Evolutionary conservation across 2,797 vertebrate species (phyloP).

Genomic region (Artibeus jamaicensis): DNA sequence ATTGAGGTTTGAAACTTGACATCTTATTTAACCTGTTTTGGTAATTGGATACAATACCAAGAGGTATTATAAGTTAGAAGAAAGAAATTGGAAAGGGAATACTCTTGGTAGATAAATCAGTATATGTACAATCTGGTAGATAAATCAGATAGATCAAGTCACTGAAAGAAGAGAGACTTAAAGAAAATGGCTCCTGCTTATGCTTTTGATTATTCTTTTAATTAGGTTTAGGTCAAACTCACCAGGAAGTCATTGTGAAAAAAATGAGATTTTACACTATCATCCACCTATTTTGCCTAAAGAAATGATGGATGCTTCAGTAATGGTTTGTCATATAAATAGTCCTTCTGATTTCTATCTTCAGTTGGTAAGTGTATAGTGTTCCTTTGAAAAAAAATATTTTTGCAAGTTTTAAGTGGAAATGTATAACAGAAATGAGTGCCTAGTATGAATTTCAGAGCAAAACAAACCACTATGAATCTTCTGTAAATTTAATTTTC

Average conservation of each 20-base stretch:
- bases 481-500: not conserved
- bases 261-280: conserved; percentile 59
- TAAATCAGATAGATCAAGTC: conserved; percentile 1
- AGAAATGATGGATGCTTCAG: conserved; percentile 72
- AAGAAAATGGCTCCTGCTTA: conserved; percentile 42
- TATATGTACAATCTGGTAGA: not conserved
- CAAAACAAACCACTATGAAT: not conserved
- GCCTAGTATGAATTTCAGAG: not conserved
- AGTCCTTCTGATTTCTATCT: conserved; percentile 86
- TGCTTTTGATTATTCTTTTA: conserved; percentile 58
- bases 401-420: conserved; percentile 38
- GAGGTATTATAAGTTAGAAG: conserved; percentile 15
- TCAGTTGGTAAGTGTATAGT: conserved; percentile 81
- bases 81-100: not conserved
- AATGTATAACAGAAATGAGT: conserved; percentile 1
- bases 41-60: conserved; percentile 27
- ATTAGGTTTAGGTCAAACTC: conserved; percentile 80
- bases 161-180: not conserved
- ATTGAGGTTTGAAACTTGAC: not conserved
- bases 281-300: conserved; percentile 80
- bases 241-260: conserved; percentile 66
- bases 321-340: conserved; percentile 82
- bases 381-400: not conserved
- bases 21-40: not conserved
- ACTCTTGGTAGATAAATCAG: conserved; percentile 11